Conservation (phyloP, 2,888 invertebrate genomes). For the Fragum fragum region DNA sequence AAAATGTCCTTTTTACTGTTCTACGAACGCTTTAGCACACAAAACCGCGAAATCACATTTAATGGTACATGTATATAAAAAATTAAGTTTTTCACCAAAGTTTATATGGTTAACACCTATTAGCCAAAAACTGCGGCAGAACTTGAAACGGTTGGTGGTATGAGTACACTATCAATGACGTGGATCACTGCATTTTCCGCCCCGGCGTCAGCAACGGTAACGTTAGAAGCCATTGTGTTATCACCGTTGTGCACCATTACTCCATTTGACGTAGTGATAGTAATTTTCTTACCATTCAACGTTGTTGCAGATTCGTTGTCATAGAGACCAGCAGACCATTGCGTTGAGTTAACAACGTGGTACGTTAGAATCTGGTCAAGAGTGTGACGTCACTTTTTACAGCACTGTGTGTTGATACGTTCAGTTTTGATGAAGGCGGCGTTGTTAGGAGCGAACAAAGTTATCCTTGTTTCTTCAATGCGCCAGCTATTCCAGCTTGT, state of each 20-base stretch:
- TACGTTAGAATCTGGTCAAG: constrained; percentile 51
- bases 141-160: constrained; percentile 37
- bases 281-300: constrained; percentile 25
- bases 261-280: neutral
- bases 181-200: constrained; percentile 69
- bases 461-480: constrained; percentile 48
- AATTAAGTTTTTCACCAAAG: too few species aligned
- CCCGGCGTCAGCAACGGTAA: constrained; percentile 55
- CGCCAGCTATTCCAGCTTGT: constrained; percentile 55
- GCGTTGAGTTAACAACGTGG: constrained; percentile 68
- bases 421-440: constrained; percentile 60
- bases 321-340: constrained; percentile 64
- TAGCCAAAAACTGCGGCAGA: neutral
- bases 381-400: constrained; percentile 18
- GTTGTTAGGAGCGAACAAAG: constrained; percentile 69
- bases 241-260: constrained; percentile 40
- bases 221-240: too few species aligned
- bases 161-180: constrained; percentile 68
- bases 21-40: too few species aligned
- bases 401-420: neutral
- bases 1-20: too few species aligned
- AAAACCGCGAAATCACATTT: too few species aligned
- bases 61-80: too few species aligned
- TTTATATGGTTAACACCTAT: too few species aligned
- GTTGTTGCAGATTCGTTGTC: constrained; percentile 53